phyloP scores from a whole-genome alignment of 1,140 invertebrate genomes.

The Procambarus clarkii region DNA sequence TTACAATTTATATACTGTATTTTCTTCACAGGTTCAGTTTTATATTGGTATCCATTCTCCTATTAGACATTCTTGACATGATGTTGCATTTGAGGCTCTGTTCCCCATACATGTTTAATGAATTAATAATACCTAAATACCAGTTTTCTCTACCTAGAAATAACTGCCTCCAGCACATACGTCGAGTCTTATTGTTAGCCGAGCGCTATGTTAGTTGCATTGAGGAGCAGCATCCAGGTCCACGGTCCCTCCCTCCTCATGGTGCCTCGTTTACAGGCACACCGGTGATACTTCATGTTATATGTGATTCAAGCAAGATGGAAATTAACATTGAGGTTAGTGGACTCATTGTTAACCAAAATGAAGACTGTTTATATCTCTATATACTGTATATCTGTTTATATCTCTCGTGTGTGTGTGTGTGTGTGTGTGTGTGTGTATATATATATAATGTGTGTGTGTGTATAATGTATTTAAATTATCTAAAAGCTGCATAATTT shows the following conservation, averaged over 20 bases:
- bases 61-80: too few species aligned
- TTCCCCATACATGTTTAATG: not conserved
- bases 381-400: too few species aligned
- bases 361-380: too few species aligned
- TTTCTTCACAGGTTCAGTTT: too few species aligned
- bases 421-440: too few species aligned
- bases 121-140: slow-evolving; percentile 8
- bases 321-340: slow-evolving; percentile 59
- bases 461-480: not conserved
- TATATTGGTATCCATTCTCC: too few species aligned
- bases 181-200: slow-evolving; percentile 77
- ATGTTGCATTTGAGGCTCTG: too few species aligned
- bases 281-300: slow-evolving; percentile 76
- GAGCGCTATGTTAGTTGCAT: slow-evolving; percentile 78
- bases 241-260: slow-evolving; percentile 78
- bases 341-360: not conserved
- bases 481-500: not conserved
- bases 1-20: too few species aligned
- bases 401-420: too few species aligned
- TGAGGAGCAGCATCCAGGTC: slow-evolving; percentile 77
- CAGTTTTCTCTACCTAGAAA: slow-evolving; percentile 72
- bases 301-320: slow-evolving; percentile 73
- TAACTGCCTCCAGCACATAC: slow-evolving; percentile 76
- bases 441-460: too few species aligned
- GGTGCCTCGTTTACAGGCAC: slow-evolving; percentile 78